phyloP scores from a whole-genome alignment of 2,113 vertebrate species.

The Chelonoidis abingdonii region DNA sequence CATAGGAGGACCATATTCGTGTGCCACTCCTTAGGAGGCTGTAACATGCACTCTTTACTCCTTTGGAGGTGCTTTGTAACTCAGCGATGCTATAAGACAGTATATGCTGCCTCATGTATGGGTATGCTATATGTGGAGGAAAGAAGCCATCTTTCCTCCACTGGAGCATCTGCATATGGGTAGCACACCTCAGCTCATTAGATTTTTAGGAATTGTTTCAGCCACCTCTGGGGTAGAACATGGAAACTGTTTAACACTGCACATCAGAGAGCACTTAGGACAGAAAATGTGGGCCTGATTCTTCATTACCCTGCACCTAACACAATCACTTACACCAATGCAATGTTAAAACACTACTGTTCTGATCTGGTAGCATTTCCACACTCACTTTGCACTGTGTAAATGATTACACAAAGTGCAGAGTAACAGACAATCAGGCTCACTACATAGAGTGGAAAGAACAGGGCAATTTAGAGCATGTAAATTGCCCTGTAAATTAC shows the following conservation, averaged over 20 bases:
- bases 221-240: background rate
- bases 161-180: background rate
- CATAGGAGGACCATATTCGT: background rate
- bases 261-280: background rate
- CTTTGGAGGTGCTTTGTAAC: background rate
- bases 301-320: background rate
- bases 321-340: background rate
- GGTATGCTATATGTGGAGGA: background rate
- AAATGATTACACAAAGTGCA: background rate
- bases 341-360: background rate
- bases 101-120: accelerated
- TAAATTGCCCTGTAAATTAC: too few relatives aligned
- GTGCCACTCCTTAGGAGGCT: background rate
- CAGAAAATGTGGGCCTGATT: background rate
- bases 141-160: background rate
- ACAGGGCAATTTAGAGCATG: background rate
- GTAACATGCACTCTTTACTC: background rate
- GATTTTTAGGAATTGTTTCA: background rate
- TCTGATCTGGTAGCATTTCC: background rate
- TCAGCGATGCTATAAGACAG: background rate
- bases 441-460: background rate
- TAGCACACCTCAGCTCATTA: background rate
- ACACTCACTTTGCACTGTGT: background rate
- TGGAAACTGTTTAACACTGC: background rate
- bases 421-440: background rate